Conservation (phyloP, 1,140 invertebrate genomes). For the Drosophila rufa region DNA sequence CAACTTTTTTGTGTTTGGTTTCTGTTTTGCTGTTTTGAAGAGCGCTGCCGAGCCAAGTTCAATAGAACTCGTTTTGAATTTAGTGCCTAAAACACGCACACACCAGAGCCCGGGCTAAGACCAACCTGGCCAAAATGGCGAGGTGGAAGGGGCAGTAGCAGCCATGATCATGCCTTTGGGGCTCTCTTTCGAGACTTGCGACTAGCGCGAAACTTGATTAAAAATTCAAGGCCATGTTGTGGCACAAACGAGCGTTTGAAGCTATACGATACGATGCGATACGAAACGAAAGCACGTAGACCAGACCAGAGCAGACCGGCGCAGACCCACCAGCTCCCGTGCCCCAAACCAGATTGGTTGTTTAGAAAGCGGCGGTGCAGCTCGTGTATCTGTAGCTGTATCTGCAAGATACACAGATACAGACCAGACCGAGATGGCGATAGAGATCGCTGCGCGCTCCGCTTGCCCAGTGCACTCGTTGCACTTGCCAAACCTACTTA, state of each 20-base stretch:
- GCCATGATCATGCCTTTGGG: slow-evolving; percentile 55
- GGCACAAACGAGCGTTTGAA: slow-evolving; percentile 68
- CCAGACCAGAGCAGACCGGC: slow-evolving; percentile 10
- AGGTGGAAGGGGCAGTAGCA: slow-evolving; percentile 1
- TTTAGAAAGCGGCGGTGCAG: slow-evolving; percentile 71
- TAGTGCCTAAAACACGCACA: slow-evolving; percentile 64
- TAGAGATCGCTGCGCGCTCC: slow-evolving; percentile 41
- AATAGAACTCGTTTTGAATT: slow-evolving; percentile 77
- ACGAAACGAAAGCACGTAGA: slow-evolving; percentile 42
- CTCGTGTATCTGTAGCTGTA: slow-evolving; percentile 38
- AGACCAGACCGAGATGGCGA: slow-evolving; percentile 23
- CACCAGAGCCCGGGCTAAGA: slow-evolving; percentile 24
- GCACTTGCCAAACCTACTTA: slow-evolving; percentile 58
- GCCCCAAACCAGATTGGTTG: slow-evolving; percentile 26
- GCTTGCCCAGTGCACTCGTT: slow-evolving; percentile 68
- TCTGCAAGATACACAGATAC: slow-evolving; percentile 53
- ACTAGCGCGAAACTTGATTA: slow-evolving; percentile 78
- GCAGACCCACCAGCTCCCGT: slow-evolving; percentile 22
- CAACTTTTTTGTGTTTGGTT: slow-evolving; percentile 28
- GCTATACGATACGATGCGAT: slow-evolving; percentile 41
- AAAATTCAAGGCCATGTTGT: slow-evolving; percentile 82
- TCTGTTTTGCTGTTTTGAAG: slow-evolving; percentile 38
- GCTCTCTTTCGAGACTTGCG: slow-evolving; percentile 48
- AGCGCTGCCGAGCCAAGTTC: slow-evolving; percentile 62
- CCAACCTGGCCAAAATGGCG: slow-evolving; percentile 51